phyloP scores from a whole-genome alignment of 2,888 invertebrate genomes.

The Steromphala cineraria region DNA sequence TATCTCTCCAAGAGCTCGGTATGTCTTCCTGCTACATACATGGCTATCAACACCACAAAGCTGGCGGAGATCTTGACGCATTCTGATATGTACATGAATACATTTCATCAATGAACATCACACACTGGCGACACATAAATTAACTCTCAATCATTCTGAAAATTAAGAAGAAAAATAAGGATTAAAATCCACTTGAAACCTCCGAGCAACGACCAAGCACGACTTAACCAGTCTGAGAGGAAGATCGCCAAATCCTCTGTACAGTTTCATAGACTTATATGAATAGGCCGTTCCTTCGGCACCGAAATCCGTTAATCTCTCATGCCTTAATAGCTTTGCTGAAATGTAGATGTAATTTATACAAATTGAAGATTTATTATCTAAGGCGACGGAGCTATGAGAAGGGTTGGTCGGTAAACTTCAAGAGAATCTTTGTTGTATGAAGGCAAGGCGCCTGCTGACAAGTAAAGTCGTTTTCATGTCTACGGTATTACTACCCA shows the following conservation, averaged over 20 bases:
- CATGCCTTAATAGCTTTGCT: neutral
- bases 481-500: too few species aligned
- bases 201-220: neutral
- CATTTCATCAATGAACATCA: neutral
- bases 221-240: neutral
- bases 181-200: slow-evolving; percentile 5
- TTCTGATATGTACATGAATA: slow-evolving; percentile 6
- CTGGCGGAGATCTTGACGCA: neutral
- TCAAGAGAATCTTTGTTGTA: neutral
- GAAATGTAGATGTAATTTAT: slow-evolving; percentile 13
- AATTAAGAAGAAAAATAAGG: neutral
- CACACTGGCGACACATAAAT: slow-evolving; percentile 12
- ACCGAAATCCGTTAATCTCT: slow-evolving; percentile 1
- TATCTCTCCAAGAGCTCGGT: neutral
- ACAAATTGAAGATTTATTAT: slow-evolving; percentile 12
- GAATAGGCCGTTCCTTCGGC: neutral
- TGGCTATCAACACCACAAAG: neutral
- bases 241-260: neutral
- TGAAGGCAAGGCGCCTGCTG: too few species aligned
- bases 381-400: neutral
- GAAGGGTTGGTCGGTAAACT: neutral
- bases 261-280: neutral
- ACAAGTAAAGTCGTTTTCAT: too few species aligned
- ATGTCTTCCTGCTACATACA: neutral
- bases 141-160: neutral